Base-by-base conservation (phyloP, 2,888 invertebrate species). In the Dynastes maya region DNA sequence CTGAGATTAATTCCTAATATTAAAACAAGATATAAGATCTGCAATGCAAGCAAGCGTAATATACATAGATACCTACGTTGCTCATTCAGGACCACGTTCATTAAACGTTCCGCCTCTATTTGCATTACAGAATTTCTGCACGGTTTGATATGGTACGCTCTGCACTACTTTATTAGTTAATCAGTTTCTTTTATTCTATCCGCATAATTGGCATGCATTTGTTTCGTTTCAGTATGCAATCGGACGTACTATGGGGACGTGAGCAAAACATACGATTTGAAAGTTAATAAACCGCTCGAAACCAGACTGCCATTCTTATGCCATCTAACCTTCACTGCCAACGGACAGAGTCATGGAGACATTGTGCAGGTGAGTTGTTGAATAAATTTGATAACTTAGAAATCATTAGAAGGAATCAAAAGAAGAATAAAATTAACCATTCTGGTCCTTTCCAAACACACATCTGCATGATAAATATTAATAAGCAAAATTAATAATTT, bases 281-380 rank as follows among this genome's bases (percentile, higher is more conserved):
- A 92, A 84, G 92, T 96, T 86, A 92, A 93, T 84, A 92, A 94
- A 84, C 93, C 95, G 74, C 89, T 91, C 82, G 93, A 94, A 88
- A 93, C 94, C 85, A 92, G 95, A 84, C 92, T 96, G 85, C 97
- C 97, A 51, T 96, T 96, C 89, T 91, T 96, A 81, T 97, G 97
- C 89, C 96, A 96, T 89, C 92, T 97, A 85, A 97, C 96, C 83
- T 97, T 97, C 90, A 96, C 96, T 85, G 97, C 97, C 86, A 96
- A 95, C 86, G 96, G 97, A 82, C 94, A 94, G 86, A 93, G 93
- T 85, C 95, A 95, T 89, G 97, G 97, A 79, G 97, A 97, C 89
- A 93, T 97, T 83, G 95, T 97, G 80, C 96, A 96, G 92, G 93
- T 93, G 89, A 89, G 85, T 40, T 32, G 11, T 63, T 11, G 5